phyloP scores from a whole-genome alignment of 2,888 invertebrate genomes.

The Conistra vaccinii region DNA sequence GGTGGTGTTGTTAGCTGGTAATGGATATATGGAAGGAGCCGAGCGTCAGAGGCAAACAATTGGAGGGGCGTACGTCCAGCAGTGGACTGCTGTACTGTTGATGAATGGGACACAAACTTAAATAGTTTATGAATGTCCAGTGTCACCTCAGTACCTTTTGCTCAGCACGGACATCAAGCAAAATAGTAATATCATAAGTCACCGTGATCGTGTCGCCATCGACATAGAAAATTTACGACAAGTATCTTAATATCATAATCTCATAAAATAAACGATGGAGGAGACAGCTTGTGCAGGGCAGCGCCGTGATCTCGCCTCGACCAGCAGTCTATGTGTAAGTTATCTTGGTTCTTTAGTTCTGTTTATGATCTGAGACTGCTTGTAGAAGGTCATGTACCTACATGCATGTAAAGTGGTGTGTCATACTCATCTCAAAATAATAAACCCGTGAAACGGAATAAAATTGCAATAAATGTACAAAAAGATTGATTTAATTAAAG shows the following conservation, averaged over 20 bases:
- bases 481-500: constrained; percentile 48
- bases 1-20: neutral
- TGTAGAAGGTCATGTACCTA: constrained; percentile 2
- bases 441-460: constrained; percentile 40
- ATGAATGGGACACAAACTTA: neutral
- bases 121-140: neutral
- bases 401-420: constrained; percentile 10
- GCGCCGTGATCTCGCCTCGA: constrained; percentile 37
- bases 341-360: neutral
- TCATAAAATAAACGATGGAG: neutral
- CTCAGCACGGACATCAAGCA: constrained; percentile 39
- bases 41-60: neutral
- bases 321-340: neutral
- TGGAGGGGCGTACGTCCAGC: neutral
- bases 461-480: constrained; percentile 29
- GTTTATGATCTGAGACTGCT: neutral
- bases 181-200: constrained; percentile 27
- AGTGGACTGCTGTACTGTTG: neutral
- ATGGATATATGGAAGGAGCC: neutral
- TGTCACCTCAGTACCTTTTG: neutral
- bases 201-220: constrained; percentile 41
- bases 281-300: neutral
- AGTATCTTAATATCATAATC: neutral
- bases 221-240: neutral
- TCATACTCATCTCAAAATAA: neutral